These are phyloP conservation scores for Pteropus alecto DNA, from an alignment of 2,113 vertebrate species.

Conservation along the genomic window DNA sequence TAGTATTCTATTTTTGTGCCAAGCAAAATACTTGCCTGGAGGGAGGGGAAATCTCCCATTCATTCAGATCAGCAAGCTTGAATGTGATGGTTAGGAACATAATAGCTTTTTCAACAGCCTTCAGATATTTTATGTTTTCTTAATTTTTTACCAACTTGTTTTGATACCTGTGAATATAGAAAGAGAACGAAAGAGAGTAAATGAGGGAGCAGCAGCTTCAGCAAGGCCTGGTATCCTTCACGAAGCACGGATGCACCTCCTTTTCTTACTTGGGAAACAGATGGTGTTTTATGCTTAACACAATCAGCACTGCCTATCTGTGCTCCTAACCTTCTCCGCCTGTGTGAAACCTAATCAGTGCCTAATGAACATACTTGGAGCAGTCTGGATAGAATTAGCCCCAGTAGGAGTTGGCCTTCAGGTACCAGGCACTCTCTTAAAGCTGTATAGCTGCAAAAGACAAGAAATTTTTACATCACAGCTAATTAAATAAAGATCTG, in stretches of 20 bases:
- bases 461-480: conserved; percentile 81
- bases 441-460: conserved; percentile 76
- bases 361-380: conserved; percentile 94
- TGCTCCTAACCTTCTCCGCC: conserved; percentile 92
- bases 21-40: conserved; percentile 71
- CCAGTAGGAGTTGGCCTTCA: conserved; percentile 93
- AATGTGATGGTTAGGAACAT: conserved; percentile 61
- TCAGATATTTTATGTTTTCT: conserved; percentile 61
- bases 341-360: conserved; percentile 91
- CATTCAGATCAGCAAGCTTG: conserved; percentile 20
- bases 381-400: conserved; percentile 96
- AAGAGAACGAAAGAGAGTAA: conserved; percentile 62
- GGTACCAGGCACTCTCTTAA: conserved; percentile 84
- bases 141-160: conserved; percentile 61
- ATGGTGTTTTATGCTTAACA: conserved; percentile 94
- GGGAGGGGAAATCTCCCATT: conserved; percentile 50
- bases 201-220: conserved; percentile 48
- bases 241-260: conserved; percentile 60
- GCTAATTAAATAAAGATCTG: conserved; percentile 85
- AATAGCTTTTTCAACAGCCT: conserved; percentile 73
- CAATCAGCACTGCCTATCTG: conserved; percentile 93
- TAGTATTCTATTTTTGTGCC: conserved; percentile 54
- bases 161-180: conserved; percentile 55
- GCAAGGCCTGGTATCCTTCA: conserved; percentile 61
- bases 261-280: conserved; percentile 86